Base-by-base conservation (phyloP, 2,113 vertebrate genomes). In the Nipponia nippon region DNA sequence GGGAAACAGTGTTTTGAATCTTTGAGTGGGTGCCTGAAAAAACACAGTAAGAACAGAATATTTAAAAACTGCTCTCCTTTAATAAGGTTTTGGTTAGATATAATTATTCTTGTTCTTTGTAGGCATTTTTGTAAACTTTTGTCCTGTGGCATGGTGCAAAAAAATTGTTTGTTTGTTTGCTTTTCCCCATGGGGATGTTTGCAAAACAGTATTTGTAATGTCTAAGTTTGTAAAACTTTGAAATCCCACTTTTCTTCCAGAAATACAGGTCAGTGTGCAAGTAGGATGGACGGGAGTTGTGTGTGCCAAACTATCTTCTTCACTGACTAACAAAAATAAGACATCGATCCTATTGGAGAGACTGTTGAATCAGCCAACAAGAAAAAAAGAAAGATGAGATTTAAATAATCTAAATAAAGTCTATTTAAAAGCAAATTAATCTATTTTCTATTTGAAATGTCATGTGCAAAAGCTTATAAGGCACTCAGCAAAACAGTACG, bases 111-210 rank as follows among this genome's bases (percentile, higher is more conserved):
- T 36, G 16, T 38, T 56, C 47, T 67, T 79, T 3, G 10, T 23
- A n/a, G n/a, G 32, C 21, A 11, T 85, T 78, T 87, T 65, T 87
- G 49, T 85, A 47, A 69, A 50, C 13, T 27, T 82, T 47, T 66
- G 7, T 66, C 23, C 4, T 20, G 17, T 21, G 10, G 6, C 8
- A 23, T 14, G 0, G 1, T 47, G 13, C 22, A 42, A 78, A 56
- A 56, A 49, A 59, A 6, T 5, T 13, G 13, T 50, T 63, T 77
- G 13, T 2, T 21, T 13, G 40, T 56, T 47, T 14, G 44, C 58
- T 62, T 27, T 4, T 1, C 15, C 11, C 19, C 10, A 3, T 20
- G 16, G 71, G 11, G 15, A n/a, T 58, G 9, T 59, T 89, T 70
- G 20, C 16, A 26, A 25, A 70, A 34, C 18, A 32, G 10, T 66